Base-by-base conservation (phyloP, 2,888 invertebrate species). In the Lycophotia porphyrea region DNA sequence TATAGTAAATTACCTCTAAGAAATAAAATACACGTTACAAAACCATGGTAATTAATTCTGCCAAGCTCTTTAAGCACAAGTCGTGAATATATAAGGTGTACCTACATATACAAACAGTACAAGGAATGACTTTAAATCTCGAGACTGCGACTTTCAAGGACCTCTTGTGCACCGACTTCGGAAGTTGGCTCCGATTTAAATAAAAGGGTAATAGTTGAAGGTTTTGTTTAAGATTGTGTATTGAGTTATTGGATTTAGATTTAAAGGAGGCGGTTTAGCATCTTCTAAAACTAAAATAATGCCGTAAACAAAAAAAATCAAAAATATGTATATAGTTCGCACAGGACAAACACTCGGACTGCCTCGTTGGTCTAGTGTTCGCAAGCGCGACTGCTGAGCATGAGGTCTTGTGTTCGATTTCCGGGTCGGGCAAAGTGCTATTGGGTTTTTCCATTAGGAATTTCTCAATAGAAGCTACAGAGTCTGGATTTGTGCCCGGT, bases 11-110 rank as follows among this genome's bases (percentile, higher is more conserved):
- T 44, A 67, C 64, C 13, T 52, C 39, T 18, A 21, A 39, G 5
- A 76, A 74, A 76, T 74, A 81, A 78, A 78, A 52, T 52, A 67
- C 69, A 65, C 27, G 13, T 24, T 27, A 71, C 42, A 36, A 67
- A 76, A 71, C 71, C 72, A 42, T 39, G 44, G 61, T 80, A 84
- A 84, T 84, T 84, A 84, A 80, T 84, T 75, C 84, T 60, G 34
- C 71, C 72, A 5, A 75, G 68, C 61, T 27, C 70, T 64, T 52
- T 36, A 52, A 68, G 60, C 69, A 52, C 63, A 7, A 47, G 58
- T 70, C 72, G 70, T 76, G 76, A 84, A 84, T 76, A 24, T 74
- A 71, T 42, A 58, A 44, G 9, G 15, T 52, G 47, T 39, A 61
- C 9, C 13, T 18, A 61, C 9, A 18, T 18, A 39, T 24, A 73